A percentile compares a stretch with the other conserved stretches of the same genome.
Evolutionary conservation across 2,113 vertebrate genomes (phyloP).

Genomic region (Equus quagga): DNA sequence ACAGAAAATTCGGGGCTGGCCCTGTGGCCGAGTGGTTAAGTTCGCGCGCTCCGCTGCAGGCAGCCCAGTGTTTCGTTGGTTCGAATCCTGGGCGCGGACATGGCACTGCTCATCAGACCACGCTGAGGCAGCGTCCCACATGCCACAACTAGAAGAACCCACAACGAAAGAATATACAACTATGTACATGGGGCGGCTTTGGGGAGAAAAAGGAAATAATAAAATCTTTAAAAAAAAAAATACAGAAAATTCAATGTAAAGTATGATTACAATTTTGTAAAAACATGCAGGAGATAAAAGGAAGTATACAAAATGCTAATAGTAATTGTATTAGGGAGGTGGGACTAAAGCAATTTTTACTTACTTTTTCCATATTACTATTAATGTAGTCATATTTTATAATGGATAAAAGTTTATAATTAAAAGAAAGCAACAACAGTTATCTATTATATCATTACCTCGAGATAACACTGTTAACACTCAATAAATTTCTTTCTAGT

Average conservation of each 20-base stretch:
- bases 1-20: neutral
- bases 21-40: too few relatives aligned
- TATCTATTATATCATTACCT: neutral
- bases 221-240: neutral
- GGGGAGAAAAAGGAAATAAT: too few relatives aligned
- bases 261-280: neutral
- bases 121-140: too few relatives aligned
- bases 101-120: too few relatives aligned
- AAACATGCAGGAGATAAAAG: conserved; percentile 31
- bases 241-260: neutral
- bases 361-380: conserved; percentile 36
- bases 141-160: too few relatives aligned
- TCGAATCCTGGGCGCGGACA: too few relatives aligned
- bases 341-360: conserved; percentile 5
- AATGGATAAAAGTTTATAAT: conserved; percentile 16
- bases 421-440: conserved; percentile 42
- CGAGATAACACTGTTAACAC: neutral
- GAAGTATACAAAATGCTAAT: conserved; percentile 25
- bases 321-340: neutral
- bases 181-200: too few relatives aligned
- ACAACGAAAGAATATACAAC: too few relatives aligned
- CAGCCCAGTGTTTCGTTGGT: too few relatives aligned
- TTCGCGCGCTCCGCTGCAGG: too few relatives aligned
- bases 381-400: neutral
- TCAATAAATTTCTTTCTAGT: conserved; percentile 15